A percentile compares a stretch with the other conserved stretches of the same genome.
Conservation (phyloP, 1,140 invertebrate species). For the Aphidius gifuensis region DNA sequence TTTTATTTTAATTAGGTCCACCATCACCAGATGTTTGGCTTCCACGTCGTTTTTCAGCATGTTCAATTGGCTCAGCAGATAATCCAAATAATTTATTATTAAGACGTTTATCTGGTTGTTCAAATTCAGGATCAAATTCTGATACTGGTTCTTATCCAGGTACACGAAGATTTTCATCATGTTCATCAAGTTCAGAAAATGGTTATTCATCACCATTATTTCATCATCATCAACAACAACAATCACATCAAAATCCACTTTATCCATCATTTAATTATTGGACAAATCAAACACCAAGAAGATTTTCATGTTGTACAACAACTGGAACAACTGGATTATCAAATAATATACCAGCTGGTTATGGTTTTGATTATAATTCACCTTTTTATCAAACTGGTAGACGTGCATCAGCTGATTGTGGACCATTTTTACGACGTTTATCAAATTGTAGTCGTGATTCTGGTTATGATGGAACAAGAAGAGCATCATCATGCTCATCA, state of each 20-base stretch:
- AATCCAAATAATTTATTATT: slow-evolving; percentile 48
- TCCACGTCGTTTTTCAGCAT: slow-evolving; percentile 61
- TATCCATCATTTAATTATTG: slow-evolving; percentile 41
- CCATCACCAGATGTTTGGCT: slow-evolving; percentile 62
- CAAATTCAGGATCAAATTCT: slow-evolving; percentile 49
- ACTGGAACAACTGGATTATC: slow-evolving; percentile 28
- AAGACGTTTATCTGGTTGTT: slow-evolving; percentile 45
- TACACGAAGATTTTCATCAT: slow-evolving; percentile 43
- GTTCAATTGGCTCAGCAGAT: slow-evolving; percentile 58
- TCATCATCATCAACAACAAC: slow-evolving; percentile 29
- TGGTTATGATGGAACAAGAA: slow-evolving; percentile 43
- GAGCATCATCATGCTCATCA: slow-evolving; percentile 44
- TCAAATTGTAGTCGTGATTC: slow-evolving; percentile 56
- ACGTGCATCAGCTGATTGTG: slow-evolving; percentile 45
- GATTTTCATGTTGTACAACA: slow-evolving; percentile 49
- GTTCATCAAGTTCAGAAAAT: slow-evolving; percentile 50
- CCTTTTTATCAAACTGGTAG: slow-evolving; percentile 36
- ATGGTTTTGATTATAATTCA: slow-evolving; percentile 41
- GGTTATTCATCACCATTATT: slow-evolving; percentile 31
- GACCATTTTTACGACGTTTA: slow-evolving; percentile 52
- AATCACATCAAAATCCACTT: slow-evolving; percentile 27
- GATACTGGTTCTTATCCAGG: slow-evolving; percentile 47
- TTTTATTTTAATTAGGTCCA: slow-evolving; percentile 28
- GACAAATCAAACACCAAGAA: slow-evolving; percentile 34
- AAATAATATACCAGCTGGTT: slow-evolving; percentile 36